A percentile compares a stretch with the other conserved stretches of the same genome.
phyloP scores from a whole-genome alignment of 2,797 vertebrate species.

The Falco biarmicus region DNA sequence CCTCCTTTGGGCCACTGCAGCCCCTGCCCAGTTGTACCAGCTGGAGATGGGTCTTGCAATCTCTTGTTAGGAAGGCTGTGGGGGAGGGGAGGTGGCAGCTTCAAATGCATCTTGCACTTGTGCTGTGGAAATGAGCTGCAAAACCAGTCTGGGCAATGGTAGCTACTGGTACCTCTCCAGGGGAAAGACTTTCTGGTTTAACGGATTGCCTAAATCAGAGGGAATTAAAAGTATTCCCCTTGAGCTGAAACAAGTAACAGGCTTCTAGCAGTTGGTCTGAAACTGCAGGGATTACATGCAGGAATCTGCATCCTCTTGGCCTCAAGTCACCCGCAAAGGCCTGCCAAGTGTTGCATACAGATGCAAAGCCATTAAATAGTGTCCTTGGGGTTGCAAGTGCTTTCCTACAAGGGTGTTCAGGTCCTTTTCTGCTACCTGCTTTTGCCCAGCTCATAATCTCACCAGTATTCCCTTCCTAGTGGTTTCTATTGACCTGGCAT shows the following conservation, averaged over 20 bases:
- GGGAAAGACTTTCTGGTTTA: background rate
- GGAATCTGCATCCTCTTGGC: background rate
- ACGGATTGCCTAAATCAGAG: background rate
- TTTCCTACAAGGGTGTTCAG: background rate
- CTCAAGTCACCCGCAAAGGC: background rate
- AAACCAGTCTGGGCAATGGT: background rate
- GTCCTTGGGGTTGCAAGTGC: background rate
- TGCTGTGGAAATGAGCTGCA: background rate
- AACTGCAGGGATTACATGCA: background rate
- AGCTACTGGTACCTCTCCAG: background rate
- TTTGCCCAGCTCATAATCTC: background rate
- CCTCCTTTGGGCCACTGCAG: background rate
- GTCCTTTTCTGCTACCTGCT: background rate
- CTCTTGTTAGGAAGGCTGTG: background rate
- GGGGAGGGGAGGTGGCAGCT: accelerated
- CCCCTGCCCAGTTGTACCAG: background rate
- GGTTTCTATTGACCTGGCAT: background rate
- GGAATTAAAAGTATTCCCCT: background rate
- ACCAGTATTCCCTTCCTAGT: background rate
- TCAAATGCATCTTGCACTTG: background rate
- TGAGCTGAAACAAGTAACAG: background rate
- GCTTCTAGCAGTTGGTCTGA: background rate
- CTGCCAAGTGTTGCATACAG: background rate
- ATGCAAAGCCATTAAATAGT: background rate
- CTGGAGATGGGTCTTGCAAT: background rate